Percentiles rank a stretch among this genome's conserved stretches.
Conservation (phyloP, 2,888 invertebrate species). For the Rhodophaea formosa region DNA sequence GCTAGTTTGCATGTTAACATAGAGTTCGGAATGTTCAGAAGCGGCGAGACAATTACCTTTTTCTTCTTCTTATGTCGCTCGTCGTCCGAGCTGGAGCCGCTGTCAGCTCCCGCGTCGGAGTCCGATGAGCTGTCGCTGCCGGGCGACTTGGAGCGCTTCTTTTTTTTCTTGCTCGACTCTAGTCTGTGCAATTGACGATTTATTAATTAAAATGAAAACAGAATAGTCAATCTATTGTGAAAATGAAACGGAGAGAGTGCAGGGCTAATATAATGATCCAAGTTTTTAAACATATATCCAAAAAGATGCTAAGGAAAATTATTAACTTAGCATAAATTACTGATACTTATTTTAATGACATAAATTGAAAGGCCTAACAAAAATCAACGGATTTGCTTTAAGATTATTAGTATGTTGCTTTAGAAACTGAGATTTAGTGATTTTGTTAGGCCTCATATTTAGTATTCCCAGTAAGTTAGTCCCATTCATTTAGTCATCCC, state of each 20-base stretch:
- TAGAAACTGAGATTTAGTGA: too few relatives aligned
- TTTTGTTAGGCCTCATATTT: too few relatives aligned
- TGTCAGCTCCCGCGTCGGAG: constrained; percentile 62
- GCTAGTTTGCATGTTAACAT: constrained; percentile 28
- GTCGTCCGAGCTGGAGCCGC: constrained; percentile 61
- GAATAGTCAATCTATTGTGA: too few relatives aligned
- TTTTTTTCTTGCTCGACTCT: constrained; percentile 76
- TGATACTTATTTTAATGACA: too few relatives aligned
- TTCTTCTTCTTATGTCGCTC: constrained; percentile 66
- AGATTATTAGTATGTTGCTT: too few relatives aligned
- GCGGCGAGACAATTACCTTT: constrained; percentile 57
- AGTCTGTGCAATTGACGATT: constrained; percentile 46
- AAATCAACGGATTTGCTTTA: too few relatives aligned
- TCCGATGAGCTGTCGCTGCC: constrained; percentile 76
- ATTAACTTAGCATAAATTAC: too few relatives aligned
- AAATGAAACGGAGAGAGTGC: too few relatives aligned
- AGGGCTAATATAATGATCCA: background rate
- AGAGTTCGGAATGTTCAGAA: constrained; percentile 13
- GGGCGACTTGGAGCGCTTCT: constrained; percentile 81
- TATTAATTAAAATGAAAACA: background rate
- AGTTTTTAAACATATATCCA: background rate
- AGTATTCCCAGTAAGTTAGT: too few relatives aligned
- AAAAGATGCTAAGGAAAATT: background rate
- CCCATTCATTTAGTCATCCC: background rate
- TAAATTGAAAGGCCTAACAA: too few relatives aligned